Base-by-base conservation (phyloP, 2,888 invertebrate genomes). In the Phyto melanocephala region DNA sequence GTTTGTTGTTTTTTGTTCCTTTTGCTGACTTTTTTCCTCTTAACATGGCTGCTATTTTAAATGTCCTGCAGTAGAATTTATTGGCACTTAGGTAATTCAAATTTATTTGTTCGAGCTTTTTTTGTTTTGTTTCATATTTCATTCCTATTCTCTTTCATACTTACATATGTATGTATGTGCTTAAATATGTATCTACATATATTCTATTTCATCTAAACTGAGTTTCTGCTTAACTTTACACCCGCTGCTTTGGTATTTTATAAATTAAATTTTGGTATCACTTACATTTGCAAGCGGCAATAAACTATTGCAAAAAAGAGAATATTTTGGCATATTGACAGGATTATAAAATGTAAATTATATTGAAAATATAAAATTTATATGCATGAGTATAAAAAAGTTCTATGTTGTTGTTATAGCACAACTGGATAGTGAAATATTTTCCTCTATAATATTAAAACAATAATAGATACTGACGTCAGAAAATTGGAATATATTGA, bases 251-350 rank as follows among this genome's bases (percentile, higher is more conserved):
- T 42, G 28, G 20, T 58, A 72, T 45, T 42, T 42, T 68, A 33
- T 47, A 77, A 62, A 62, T 71, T 72, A 77, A 62, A 62, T 37
- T 45, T 60, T 60, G n/a, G n/a, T n/a, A n/a, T n/a, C n/a, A n/a
- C n/a, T n/a, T n/a, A n/a, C n/a, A 37, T 35, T 40, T 15, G 10
- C 52, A 62, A 33, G 37, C 35, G 24, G 42, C 62, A 42, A 76
- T 71, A 80, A 77, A 62, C 35, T 47, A 63, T 54, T 24, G 28
- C n/a, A 6, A 17, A 22, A 45, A 56, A 11, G 6, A 37, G 1
- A 58, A 65, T 45, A 56, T 72, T 72, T 81, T 81, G 81, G 81
- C 81, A 81, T 74, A 81, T 77, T 77, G 77, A 72, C 81, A 72
- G 62, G 47, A 72, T 68, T 63, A 72, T 35, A 65, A 56, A 72